Base-by-base conservation (phyloP, 2,113 vertebrate genomes). In the Austrofundulus limnaeus region DNA sequence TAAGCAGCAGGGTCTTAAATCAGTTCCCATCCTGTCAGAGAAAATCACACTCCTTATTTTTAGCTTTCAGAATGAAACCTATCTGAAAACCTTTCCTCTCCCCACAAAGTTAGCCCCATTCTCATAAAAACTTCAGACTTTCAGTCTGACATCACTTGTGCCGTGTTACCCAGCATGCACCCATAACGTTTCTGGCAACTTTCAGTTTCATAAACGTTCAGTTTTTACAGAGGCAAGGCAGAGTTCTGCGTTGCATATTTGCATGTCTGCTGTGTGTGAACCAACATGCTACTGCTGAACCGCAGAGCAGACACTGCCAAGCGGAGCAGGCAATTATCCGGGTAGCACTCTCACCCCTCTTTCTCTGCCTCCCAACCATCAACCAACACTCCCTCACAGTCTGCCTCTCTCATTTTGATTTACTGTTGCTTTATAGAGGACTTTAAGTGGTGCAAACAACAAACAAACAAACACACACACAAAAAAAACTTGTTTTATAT, bases 311-410 rank as follows among this genome's bases (percentile, higher is more conserved):
- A 87, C 83, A 83, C 76, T 77, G 80, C 78, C 80, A 78, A 78
- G 83, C 80, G 72, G 55, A 77, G 84, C 56, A 78, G 78, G 75
- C 87, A 89, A 89, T 90, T 89, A 90, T 90, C 84, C 61, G 76
- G 83, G 79, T 49, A 73, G 63, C 69, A 37, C 67, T 31, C 58
- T 34, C 55, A 39, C 67, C 63, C 58, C n/a, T 38, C 19, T 50
- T 39, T 34, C 61, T 56, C 56, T 67, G 21, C 43, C 70, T 72
- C 39, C 61, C 62, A 75, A 62, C 82, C 64, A 57, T 75, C 78
- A 80, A 79, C 76, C 65, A 76, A 85, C 72, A 70, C 75, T 79
- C 72, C 80, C 77, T 53, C 52, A 60, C 8, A 56, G 78, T 78
- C 82, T 82, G 69, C 63, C 70, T 66, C 71, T 55, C 66, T 70